These are phyloP conservation scores for Mormyrus iriodes DNA, from an alignment of 2,113 vertebrate species.

Conservation along the genomic window DNA sequence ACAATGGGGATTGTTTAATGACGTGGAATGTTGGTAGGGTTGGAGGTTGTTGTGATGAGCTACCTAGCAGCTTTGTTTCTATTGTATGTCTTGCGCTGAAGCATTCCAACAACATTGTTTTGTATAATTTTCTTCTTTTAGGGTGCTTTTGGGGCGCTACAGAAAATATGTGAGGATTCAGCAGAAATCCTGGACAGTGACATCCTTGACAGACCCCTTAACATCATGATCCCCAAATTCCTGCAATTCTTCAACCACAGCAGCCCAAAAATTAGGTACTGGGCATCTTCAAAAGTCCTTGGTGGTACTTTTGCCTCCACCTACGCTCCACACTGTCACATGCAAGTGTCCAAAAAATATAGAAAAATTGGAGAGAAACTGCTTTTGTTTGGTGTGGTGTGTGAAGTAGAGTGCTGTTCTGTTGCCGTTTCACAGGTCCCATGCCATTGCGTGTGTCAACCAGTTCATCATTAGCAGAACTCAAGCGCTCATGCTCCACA, in stretches of 20 bases:
- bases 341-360: neutral
- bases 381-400: neutral
- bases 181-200: conserved; percentile 97
- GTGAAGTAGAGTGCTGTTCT: neutral
- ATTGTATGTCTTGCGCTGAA: neutral
- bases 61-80: neutral
- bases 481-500: conserved; percentile 95
- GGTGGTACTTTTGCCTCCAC: neutral
- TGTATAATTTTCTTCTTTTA: conserved; percentile 39
- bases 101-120: neutral
- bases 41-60: neutral
- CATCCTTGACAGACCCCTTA: conserved; percentile 87
- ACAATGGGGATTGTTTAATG: neutral
- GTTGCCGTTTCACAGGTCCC: conserved; percentile 68
- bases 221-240: conserved; percentile 98
- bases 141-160: conserved; percentile 93
- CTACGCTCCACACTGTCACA: too few relatives aligned
- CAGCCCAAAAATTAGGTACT: conserved; percentile 92
- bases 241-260: conserved; percentile 95
- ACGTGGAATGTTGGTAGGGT: neutral
- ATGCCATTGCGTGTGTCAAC: conserved; percentile 94
- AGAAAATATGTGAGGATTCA: conserved; percentile 98
- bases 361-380: neutral
- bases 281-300: neutral
- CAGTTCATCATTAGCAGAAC: conserved; percentile 98